Evolutionary conservation across 2,797 vertebrate species (phyloP).

Genomic region (Cyclopterus lumpus): DNA sequence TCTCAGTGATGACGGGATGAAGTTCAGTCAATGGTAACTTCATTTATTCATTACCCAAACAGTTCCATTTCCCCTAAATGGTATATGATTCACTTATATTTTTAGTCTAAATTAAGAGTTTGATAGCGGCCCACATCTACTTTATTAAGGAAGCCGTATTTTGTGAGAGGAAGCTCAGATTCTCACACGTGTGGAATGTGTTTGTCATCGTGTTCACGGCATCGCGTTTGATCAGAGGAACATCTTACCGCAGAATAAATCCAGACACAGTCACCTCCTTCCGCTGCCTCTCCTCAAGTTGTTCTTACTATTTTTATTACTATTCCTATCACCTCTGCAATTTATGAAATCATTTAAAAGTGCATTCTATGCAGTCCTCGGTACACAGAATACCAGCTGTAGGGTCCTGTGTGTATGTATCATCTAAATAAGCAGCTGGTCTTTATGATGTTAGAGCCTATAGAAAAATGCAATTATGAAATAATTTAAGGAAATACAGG

Average conservation of each 20-base stretch:
- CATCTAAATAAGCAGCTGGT: not conserved
- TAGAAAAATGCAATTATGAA: not conserved
- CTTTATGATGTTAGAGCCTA: not conserved
- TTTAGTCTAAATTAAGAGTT: slow-evolving; percentile 42
- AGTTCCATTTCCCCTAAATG: slow-evolving; percentile 28
- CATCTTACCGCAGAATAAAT: not conserved
- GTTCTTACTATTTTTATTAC: not conserved
- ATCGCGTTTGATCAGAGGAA: no score
- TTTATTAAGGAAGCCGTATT: slow-evolving; percentile 40
- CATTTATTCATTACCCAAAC: slow-evolving; percentile 51
- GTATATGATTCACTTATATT: slow-evolving; percentile 41
- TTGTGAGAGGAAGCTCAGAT: not conserved
- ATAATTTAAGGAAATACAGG: not conserved
- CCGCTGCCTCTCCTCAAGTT: not conserved
- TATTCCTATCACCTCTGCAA: not conserved
- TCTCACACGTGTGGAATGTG: no score
- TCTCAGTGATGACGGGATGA: slow-evolving; percentile 29
- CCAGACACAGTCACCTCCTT: not conserved
- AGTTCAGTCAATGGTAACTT: slow-evolving; percentile 56
- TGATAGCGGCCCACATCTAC: slow-evolving; percentile 54
- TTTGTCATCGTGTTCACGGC: not conserved
- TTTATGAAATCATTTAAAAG: not conserved
- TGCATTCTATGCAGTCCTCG: not conserved
- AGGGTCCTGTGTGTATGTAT: not conserved
- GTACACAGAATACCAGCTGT: not conserved